These are phyloP conservation scores for Psittacula cyanocephala DNA, from an alignment of 2,113 vertebrate species.

Conservation along the genomic window DNA sequence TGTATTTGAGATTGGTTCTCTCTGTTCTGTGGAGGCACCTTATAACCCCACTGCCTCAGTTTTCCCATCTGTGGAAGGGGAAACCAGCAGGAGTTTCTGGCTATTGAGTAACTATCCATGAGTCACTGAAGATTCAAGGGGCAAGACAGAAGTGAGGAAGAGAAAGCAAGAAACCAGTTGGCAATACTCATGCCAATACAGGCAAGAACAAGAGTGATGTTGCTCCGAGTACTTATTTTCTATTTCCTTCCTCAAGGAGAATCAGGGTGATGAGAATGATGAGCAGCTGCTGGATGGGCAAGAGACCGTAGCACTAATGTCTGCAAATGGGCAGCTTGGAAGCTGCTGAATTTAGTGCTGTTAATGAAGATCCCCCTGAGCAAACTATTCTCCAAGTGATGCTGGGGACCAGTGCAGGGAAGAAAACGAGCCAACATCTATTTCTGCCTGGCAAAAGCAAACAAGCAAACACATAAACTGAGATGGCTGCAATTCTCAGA, in stretches of 20 bases:
- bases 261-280: background rate
- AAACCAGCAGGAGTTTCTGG: background rate
- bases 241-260: background rate
- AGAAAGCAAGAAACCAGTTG: background rate
- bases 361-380: background rate
- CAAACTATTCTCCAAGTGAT: background rate
- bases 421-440: background rate
- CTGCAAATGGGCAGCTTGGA: background rate
- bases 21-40: background rate
- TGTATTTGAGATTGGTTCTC: background rate
- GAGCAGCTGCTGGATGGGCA: background rate
- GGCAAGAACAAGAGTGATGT: background rate
- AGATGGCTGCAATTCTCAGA: background rate
- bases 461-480: background rate
- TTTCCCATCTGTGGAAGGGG: background rate
- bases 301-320: background rate
- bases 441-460: constrained; percentile 11
- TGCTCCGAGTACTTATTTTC: background rate
- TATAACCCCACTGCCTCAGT: background rate
- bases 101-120: background rate
- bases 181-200: fast-evolving
- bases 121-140: background rate
- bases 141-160: background rate
- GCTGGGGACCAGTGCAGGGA: background rate
- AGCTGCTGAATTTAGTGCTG: background rate